These are phyloP conservation scores for Ethmia dodecea DNA, from an alignment of 2,888 invertebrate species.

Conservation along the genomic window DNA sequence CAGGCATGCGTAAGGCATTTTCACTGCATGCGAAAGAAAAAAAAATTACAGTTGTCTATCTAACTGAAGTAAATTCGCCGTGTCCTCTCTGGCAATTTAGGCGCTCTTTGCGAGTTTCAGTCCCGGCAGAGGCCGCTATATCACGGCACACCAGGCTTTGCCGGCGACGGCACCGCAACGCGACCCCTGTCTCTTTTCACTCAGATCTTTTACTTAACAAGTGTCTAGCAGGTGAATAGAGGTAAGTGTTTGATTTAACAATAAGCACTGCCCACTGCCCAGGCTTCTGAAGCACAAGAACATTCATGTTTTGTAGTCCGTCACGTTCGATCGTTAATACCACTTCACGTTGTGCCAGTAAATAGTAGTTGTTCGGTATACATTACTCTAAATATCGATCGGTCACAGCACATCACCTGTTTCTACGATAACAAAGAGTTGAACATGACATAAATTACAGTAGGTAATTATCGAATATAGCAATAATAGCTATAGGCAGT, in stretches of 20 bases:
- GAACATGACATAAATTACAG: too few relatives aligned
- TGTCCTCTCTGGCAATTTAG: conserved; percentile 42
- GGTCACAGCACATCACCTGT: conserved; percentile 24
- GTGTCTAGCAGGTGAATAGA: conserved; percentile 8
- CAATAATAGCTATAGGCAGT: too few relatives aligned
- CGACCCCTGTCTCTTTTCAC: conserved; percentile 29
- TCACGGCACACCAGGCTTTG: conserved; percentile 64
- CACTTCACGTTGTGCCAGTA: conserved; percentile 33
- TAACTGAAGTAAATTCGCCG: conserved; percentile 1
- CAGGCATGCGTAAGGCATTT: too few relatives aligned
- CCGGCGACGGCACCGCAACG: conserved; percentile 60
- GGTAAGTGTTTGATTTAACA: conserved; percentile 36
- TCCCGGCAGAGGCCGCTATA: conserved; percentile 60
- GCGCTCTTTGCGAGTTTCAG: conserved; percentile 46
- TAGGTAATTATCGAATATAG: too few relatives aligned
- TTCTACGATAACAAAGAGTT: conserved; percentile 4
- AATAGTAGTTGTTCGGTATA: conserved; percentile 35
- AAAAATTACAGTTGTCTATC: too few relatives aligned
- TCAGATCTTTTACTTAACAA: neutral
- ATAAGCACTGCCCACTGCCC: conserved; percentile 36
- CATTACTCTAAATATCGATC: conserved; percentile 43
- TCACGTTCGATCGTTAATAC: conserved; percentile 44
- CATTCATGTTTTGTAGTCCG: too few relatives aligned
- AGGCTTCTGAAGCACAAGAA: too few relatives aligned
- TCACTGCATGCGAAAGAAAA: too few relatives aligned